Base-by-base conservation (phyloP, 2,888 invertebrate species). In the Mythimna pallens region DNA sequence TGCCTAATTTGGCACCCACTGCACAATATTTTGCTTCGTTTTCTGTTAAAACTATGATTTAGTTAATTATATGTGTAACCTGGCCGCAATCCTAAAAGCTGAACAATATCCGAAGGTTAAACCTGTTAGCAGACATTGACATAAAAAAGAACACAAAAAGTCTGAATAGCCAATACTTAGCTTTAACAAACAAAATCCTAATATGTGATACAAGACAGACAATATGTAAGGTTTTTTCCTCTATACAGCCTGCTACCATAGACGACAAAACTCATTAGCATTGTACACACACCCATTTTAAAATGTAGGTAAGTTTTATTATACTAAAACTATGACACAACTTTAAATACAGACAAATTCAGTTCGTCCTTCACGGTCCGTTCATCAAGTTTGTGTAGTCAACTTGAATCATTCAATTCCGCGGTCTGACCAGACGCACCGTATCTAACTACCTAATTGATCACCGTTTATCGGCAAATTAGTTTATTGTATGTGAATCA, bases 351-450 rank as follows among this genome's bases (percentile, higher is more conserved):
- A 69, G 64, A 43, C 36, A 36, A 40, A 47, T 59, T 62, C n/a
- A 7, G 57, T 64, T 57, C 65, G 73, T 76, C 89, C 91, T 91
- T 91, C 90, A 89, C 82, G 89, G 78, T 83, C 61, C 73, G 78
- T 71, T 72, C 61, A 63, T 65, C 73, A 57, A 76, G 70, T 83
- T 77, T 79, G 86, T 86, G 86, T 69, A 86, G 81, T 81, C 73
- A 73, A 71, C 69, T 75, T 68, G 70, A 81, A 81, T 83, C 81
- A 86, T 85, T 81, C 81, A 85, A 81, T 84, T 82, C 71, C 70
- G 67, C 43, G 67, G 55, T 65, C 62, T 34, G 50, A 65, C 34
- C 75, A 59, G 76, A 73, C 76, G 73, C 73, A 70, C 66, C 69
- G 81, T 74, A 67, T 57, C 64, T 36, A 68, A 68, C 64, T 36